Percentiles rank a stretch among this genome's conserved stretches.
Conservation (phyloP, 2,113 vertebrate species). For the Aleadryas rufinucha region DNA sequence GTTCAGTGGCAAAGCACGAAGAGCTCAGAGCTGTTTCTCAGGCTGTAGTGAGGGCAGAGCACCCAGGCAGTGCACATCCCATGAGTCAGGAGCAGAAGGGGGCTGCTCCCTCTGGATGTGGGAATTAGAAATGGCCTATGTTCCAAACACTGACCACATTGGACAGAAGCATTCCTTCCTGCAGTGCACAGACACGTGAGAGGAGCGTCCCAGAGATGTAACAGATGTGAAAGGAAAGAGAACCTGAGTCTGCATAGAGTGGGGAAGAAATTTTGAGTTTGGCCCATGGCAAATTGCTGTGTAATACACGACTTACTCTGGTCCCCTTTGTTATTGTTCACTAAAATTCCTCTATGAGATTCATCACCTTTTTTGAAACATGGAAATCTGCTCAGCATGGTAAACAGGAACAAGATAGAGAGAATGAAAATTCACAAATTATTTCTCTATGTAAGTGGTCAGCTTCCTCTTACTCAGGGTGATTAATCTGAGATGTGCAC, state of each 20-base stretch:
- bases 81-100: neutral
- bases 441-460: neutral
- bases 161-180: neutral
- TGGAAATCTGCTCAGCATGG: neutral
- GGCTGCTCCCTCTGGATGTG: neutral
- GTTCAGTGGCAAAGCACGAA: neutral
- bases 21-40: neutral
- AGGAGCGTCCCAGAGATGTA: neutral
- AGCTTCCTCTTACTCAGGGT: conserved; percentile 5
- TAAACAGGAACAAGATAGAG: neutral
- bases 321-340: neutral
- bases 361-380: neutral
- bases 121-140: neutral
- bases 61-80: accelerated
- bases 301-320: neutral
- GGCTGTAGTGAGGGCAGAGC: neutral
- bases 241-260: neutral
- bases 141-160: neutral
- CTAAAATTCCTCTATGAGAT: neutral
- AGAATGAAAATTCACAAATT: neutral
- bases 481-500: conserved; percentile 38
- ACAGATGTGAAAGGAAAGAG: neutral
- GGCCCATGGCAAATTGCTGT: neutral
- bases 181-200: accelerated
- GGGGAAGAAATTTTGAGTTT: neutral